phyloP scores from a whole-genome alignment of 92 coral and sea anemone species.

The Epizoanthus illoricatus region DNA sequence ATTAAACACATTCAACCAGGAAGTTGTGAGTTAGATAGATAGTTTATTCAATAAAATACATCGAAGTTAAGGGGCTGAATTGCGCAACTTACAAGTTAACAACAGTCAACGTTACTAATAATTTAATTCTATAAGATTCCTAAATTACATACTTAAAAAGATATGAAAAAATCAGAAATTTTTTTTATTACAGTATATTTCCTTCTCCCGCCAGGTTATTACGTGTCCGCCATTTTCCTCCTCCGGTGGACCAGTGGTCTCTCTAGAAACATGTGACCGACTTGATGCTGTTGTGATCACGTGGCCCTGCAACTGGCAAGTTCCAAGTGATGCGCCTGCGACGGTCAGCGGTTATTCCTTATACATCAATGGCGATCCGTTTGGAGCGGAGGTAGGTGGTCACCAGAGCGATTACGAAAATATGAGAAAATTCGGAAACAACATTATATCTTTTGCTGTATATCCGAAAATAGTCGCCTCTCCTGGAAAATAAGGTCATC shows the following conservation, averaged over 20 bases:
- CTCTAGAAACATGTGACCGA: conserved; percentile 68
- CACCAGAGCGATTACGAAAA: not conserved
- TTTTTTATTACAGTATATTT: not conserved
- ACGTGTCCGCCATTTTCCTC: conserved; percentile 63
- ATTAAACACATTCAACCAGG: too few species aligned
- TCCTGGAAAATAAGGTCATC: too few species aligned
- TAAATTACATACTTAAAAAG: too few species aligned
- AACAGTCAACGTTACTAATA: too few species aligned
- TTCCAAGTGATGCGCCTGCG: not conserved
- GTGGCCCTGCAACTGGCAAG: conserved; percentile 64
- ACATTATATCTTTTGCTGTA: too few species aligned
- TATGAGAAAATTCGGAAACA: too few species aligned
- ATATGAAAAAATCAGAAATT: not conserved
- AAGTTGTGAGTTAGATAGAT: too few species aligned
- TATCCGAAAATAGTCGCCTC: too few species aligned
- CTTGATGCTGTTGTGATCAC: conserved; percentile 74
- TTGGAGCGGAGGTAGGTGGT: conserved; percentile 64
- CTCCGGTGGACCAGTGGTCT: conserved; percentile 77
- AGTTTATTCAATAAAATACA: too few species aligned
- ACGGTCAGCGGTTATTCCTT: conserved; percentile 44
- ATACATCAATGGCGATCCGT: conserved; percentile 70
- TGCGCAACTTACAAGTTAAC: too few species aligned
- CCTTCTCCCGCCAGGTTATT: conserved; percentile 43
- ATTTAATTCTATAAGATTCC: too few species aligned
- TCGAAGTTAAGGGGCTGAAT: too few species aligned